Conservation (phyloP, 1,140 invertebrate genomes). For the Eciton burchellii region DNA sequence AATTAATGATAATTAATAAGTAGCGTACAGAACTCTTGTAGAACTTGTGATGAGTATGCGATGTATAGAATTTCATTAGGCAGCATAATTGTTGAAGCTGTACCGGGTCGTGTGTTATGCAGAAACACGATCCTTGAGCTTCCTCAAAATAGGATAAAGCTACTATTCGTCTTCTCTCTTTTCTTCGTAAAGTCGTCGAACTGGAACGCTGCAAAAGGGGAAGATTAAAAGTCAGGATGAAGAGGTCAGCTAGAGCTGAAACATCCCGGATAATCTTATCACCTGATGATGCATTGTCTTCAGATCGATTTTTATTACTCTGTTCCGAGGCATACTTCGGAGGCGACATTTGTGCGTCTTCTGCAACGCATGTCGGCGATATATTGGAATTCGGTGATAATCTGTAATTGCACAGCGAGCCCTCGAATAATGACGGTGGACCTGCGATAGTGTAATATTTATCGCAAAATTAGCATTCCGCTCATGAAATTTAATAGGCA, state of each 20-base stretch:
- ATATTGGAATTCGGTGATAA: constrained; percentile 24
- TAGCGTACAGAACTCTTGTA: not conserved
- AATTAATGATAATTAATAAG: not conserved
- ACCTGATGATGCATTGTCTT: not conserved
- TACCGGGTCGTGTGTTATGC: not conserved
- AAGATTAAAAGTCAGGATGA: not conserved
- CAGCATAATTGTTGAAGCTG: not conserved
- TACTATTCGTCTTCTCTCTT: not conserved
- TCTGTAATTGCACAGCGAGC: constrained; percentile 29
- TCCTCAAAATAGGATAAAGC: constrained; percentile 25
- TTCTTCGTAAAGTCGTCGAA: constrained; percentile 27
- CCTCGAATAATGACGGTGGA: not conserved
- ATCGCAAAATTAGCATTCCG: not conserved
- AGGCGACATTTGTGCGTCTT: not conserved
- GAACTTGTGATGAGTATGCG: not conserved
- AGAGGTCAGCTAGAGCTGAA: not conserved
- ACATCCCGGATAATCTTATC: constrained; percentile 2
- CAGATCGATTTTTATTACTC: not conserved
- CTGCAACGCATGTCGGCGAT: not conserved
- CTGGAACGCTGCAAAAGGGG: constrained; percentile 35
- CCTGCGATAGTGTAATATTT: constrained; percentile 7
- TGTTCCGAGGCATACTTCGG: not conserved
- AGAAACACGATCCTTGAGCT: not conserved
- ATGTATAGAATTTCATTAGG: not conserved
- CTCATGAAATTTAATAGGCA: no score